Percentiles rank a stretch among this genome's conserved stretches.
Conservation (phyloP, 2,797 vertebrate genomes). For the Oreortyx pictus region DNA sequence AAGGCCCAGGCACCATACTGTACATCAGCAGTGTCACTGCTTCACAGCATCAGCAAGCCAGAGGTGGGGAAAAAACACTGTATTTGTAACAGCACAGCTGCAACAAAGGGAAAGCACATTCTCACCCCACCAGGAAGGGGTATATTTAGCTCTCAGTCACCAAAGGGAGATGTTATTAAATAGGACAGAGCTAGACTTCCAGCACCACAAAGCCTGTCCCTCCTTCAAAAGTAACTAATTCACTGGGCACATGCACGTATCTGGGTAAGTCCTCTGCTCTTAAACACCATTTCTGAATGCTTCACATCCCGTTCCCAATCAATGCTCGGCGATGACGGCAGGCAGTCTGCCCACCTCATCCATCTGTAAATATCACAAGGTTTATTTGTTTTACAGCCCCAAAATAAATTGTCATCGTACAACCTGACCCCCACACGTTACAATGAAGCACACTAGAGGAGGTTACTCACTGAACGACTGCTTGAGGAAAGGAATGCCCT, state of each 20-base stretch:
- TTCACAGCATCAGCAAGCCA: neutral
- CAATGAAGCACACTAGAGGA: neutral
- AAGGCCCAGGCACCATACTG: neutral
- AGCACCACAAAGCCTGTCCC: neutral
- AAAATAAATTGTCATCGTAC: constrained; percentile 33
- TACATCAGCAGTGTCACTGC: constrained; percentile 2
- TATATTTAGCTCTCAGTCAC: neutral
- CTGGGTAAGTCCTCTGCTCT: neutral
- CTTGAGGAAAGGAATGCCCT: constrained; percentile 52
- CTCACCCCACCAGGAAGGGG: neutral
- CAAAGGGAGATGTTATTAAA: neutral
- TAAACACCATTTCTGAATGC: neutral
- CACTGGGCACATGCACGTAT: rapidly evolving
- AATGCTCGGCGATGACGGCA: neutral
- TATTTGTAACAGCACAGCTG: rapidly evolving
- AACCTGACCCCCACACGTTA: neutral
- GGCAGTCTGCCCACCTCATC: neutral
- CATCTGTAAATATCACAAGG: constrained; percentile 8
- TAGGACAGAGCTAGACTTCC: neutral
- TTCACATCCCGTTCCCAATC: neutral
- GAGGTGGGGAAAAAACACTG: neutral
- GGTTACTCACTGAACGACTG: constrained; percentile 25
- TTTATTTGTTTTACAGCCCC: constrained; percentile 26
- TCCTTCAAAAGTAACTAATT: neutral
- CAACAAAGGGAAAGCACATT: neutral